These are phyloP conservation scores for Drosophila suzukii DNA, from an alignment of 1,140 invertebrate species.

Conservation along the genomic window DNA sequence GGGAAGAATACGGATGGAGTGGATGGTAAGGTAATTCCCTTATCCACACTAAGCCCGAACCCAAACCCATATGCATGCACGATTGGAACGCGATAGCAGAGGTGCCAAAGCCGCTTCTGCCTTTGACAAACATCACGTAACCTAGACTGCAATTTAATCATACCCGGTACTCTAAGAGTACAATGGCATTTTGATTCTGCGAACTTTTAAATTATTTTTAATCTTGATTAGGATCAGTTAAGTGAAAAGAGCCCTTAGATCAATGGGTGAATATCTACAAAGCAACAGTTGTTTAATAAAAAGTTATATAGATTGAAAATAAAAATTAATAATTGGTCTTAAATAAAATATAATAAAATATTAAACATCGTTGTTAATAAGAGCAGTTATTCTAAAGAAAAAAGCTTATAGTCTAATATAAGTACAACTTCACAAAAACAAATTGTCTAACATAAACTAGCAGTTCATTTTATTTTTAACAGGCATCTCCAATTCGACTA, in stretches of 20 bases:
- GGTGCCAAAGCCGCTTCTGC: slow-evolving; percentile 24
- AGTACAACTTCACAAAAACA: too few species aligned
- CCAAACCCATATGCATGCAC: slow-evolving; percentile 17
- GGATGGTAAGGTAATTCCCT: slow-evolving; percentile 29
- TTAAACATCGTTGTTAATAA: too few species aligned
- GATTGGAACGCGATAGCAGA: slow-evolving; percentile 25
- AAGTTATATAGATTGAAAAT: too few species aligned
- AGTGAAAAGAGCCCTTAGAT: too few species aligned
- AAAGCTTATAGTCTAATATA: background rate
- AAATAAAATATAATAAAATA: too few species aligned
- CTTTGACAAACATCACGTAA: slow-evolving; percentile 41
- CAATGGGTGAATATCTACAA: too few species aligned
- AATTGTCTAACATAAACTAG: too few species aligned
- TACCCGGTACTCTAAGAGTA: slow-evolving; percentile 1
- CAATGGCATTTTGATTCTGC: background rate
- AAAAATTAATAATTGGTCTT: background rate
- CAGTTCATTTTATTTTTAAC: background rate
- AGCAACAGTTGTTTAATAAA: too few species aligned
- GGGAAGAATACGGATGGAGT: slow-evolving; percentile 52
- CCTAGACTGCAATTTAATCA: slow-evolving; percentile 26
- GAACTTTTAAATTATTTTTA: too few species aligned
- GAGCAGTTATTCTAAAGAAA: background rate
- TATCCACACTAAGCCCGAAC: background rate
- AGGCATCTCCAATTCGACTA: background rate
- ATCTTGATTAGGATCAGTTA: too few species aligned